phyloP scores from a whole-genome alignment of 2,888 invertebrate species.

The Lithosia quadra region DNA sequence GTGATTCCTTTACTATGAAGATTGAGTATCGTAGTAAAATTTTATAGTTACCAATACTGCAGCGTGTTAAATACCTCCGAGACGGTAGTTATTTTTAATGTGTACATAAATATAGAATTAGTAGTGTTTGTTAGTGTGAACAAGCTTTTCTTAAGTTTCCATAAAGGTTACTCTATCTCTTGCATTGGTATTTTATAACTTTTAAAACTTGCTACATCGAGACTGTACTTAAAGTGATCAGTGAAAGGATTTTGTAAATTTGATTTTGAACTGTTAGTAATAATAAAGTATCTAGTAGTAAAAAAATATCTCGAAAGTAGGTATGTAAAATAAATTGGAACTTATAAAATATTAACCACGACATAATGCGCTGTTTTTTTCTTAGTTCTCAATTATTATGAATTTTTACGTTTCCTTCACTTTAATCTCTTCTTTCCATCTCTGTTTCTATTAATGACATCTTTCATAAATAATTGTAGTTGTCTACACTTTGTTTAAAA shows the following conservation, averaged over 20 bases:
- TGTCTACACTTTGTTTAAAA: background rate
- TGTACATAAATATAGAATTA: slow-evolving; percentile 28
- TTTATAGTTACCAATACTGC: slow-evolving; percentile 35
- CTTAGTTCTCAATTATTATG: too few species aligned
- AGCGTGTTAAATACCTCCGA: slow-evolving; percentile 23
- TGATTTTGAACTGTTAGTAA: too few species aligned
- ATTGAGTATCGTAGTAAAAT: slow-evolving; percentile 33
- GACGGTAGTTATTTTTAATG: slow-evolving; percentile 34
- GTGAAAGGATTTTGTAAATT: too few species aligned
- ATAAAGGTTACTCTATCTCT: background rate
- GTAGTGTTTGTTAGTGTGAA: slow-evolving; percentile 11
- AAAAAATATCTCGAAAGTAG: too few species aligned
- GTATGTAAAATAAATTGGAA: too few species aligned
- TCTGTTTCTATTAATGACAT: background rate
- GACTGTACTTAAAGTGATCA: too few species aligned
- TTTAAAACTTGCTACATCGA: background rate
- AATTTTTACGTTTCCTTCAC: too few species aligned
- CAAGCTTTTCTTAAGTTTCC: slow-evolving; percentile 10
- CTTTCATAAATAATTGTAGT: background rate
- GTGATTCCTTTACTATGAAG: slow-evolving; percentile 26
- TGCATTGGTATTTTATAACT: background rate
- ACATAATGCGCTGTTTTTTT: background rate
- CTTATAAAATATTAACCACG: too few species aligned
- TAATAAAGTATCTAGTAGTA: too few species aligned
- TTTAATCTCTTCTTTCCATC: background rate